These are phyloP conservation scores for Chrysemys picta DNA, from an alignment of 2,113 vertebrate genomes.

Conservation along the genomic window DNA sequence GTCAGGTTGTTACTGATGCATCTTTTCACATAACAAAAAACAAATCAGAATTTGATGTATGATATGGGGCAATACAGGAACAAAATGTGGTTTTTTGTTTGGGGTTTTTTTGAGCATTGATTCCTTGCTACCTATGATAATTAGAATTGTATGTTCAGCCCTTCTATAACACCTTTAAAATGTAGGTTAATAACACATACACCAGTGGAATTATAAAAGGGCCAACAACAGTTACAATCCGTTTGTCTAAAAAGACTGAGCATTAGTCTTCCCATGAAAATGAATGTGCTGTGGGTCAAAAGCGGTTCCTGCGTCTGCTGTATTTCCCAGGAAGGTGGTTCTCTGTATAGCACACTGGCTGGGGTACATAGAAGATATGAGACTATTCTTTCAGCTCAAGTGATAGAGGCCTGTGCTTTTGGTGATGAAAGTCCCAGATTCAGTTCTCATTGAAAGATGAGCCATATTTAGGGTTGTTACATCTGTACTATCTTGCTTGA, in stretches of 20 bases:
- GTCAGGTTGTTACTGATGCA: neutral
- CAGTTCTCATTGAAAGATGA: neutral
- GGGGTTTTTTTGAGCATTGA: neutral
- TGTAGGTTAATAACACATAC: neutral
- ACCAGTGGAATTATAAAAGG: neutral
- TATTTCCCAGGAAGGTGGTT: neutral
- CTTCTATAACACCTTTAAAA: neutral
- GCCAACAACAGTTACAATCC: neutral
- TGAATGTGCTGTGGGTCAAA: neutral
- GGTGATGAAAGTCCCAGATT: neutral
- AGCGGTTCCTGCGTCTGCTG: neutral
- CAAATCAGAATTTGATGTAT: neutral
- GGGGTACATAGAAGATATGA: neutral
- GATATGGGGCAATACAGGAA: accelerated
- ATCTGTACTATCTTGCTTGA: neutral
- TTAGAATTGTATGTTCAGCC: neutral
- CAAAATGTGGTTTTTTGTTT: neutral
- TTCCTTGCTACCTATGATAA: accelerated
- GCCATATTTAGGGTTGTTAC: neutral
- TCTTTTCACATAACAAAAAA: neutral
- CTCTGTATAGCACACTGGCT: neutral
- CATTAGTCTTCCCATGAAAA: neutral
- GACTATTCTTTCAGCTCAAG: neutral
- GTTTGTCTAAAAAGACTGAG: neutral
- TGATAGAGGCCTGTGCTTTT: neutral